Conservation (phyloP, 2,113 vertebrate genomes). For the Grallaria varia region DNA sequence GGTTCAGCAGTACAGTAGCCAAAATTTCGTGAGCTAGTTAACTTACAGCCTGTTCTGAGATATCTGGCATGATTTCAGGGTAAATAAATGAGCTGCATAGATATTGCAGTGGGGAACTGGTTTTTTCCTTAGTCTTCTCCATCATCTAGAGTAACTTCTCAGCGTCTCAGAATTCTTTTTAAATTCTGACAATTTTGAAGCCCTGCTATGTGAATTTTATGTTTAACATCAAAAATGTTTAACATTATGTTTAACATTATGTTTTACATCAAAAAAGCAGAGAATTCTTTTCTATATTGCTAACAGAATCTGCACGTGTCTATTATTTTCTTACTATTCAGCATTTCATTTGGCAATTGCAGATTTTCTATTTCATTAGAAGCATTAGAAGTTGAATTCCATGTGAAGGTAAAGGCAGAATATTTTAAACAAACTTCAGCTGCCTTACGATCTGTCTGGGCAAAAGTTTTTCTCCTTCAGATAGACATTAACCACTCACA, state of each 20-base stretch:
- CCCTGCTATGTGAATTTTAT: neutral
- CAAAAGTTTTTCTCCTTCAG: neutral
- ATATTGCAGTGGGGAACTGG: neutral
- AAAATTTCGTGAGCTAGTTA: slow-evolving; percentile 1
- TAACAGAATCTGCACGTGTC: neutral
- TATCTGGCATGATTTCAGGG: neutral
- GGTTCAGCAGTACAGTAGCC: neutral
- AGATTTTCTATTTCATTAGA: slow-evolving; percentile 2
- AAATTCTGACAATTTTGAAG: neutral
- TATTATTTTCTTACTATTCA: neutral
- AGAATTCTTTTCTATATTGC: neutral
- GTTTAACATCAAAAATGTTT: neutral
- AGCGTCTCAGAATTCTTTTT: neutral
- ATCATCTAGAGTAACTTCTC: neutral
- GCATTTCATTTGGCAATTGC: neutral
- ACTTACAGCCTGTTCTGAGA: neutral
- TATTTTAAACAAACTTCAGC: neutral
- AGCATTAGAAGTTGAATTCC: neutral
- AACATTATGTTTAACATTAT: neutral
- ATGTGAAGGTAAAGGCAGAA: neutral
- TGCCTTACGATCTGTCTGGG: neutral
- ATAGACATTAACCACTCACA: neutral
- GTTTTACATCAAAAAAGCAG: neutral
- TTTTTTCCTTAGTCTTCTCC: neutral
- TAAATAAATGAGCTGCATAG: slow-evolving; percentile 8